Conservation (phyloP, 2,888 invertebrate genomes). For the Dendrolimus pini region DNA sequence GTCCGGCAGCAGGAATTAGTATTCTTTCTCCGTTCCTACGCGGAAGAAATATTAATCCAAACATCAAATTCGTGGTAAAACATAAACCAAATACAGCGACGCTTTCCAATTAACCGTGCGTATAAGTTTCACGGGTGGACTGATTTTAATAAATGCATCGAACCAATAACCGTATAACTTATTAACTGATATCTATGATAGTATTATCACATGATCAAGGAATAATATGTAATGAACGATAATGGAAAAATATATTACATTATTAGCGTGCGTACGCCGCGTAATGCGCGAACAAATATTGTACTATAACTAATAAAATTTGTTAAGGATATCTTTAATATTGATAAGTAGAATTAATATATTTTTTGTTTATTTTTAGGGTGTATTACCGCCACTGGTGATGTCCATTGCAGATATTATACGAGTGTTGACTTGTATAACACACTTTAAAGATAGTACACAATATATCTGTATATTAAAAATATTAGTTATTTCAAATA, state of each 20-base stretch:
- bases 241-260: background rate
- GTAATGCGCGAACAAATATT: background rate
- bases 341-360: background rate
- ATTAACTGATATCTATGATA: slow-evolving; percentile 17
- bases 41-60: too few relatives aligned
- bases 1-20: too few relatives aligned
- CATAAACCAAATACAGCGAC: too few relatives aligned
- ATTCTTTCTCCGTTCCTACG: too few relatives aligned
- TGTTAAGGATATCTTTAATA: background rate
- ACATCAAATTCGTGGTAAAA: too few relatives aligned
- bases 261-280: background rate
- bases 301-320: background rate
- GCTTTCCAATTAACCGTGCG: too few relatives aligned
- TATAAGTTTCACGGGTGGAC: slow-evolving; percentile 12
- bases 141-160: slow-evolving; percentile 23
- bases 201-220: background rate
- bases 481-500: too few relatives aligned
- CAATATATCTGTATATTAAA: too few relatives aligned
- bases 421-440: too few relatives aligned
- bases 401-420: too few relatives aligned
- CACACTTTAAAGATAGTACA: too few relatives aligned
- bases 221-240: background rate
- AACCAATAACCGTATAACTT: slow-evolving; percentile 10
- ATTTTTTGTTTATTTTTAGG: slow-evolving; percentile 1
- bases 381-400: background rate